Evolutionary conservation across 1,140 invertebrate species (phyloP), one percentile per base, ranked within the genome.

Genomic region (Meloidogyne chitwoodi): DNA sequence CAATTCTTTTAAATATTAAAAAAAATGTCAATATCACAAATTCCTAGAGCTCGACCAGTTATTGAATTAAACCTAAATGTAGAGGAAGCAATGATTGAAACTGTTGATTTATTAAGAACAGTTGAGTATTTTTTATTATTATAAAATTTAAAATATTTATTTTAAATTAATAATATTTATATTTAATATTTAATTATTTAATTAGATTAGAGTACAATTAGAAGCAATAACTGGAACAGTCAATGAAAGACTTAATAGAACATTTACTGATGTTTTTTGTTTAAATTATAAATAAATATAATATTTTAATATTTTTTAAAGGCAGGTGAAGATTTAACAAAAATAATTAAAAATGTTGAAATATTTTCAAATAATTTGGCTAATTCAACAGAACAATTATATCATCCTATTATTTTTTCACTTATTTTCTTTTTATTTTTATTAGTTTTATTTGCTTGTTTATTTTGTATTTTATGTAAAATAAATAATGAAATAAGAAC

Each of bases 41-140:
- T 63, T 29, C 70, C 41, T 27, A 61, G 71, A 56, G 71, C 71
- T 29, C 61, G 71, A 0, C 71, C 71, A 12, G 56, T 63, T 3
- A 73, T 73, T 64, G 71, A 73, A n/a, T 16, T 73, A 31, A 73
- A 73, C 34, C 38, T 73, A 34, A 73, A 73, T 34, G 41, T 73
- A 34, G 71, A 73, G 19, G 71, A 73, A 27, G 71, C 71, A 16
- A 73, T 73, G 41, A 64, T 73, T 16, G 71, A 73, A 64, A 63
- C 71, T 11, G 71, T 73, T 61, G 71, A 73, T 31, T 38, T 73
- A 34, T 26, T 73, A 1, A 70, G 68, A 70, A 70, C 68, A 27
- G 68, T 70, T 22, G 6, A 16, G 14, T 27, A 27, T n/a, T n/a
- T n/a, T n/a, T n/a, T n/a, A n/a, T n/a, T n/a, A n/a, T 68, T 26